Conservation (phyloP, 2,797 vertebrate genomes). For the Mycteria americana region DNA sequence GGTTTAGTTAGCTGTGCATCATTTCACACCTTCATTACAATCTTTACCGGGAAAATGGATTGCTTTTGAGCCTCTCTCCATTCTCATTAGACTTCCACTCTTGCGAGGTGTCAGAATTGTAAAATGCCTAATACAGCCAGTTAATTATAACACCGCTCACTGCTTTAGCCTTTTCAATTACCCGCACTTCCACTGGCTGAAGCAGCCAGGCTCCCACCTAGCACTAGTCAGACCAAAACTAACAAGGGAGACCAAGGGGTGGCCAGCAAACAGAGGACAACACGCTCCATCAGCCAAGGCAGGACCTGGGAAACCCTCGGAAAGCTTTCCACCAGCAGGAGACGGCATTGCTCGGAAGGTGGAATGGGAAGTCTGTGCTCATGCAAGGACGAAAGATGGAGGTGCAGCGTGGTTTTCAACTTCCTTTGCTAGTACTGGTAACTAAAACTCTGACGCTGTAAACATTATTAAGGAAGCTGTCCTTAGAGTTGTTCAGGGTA, state of each 20-base stretch:
- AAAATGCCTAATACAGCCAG: slow-evolving; percentile 61
- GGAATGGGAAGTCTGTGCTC: not conserved
- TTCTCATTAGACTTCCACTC: slow-evolving; percentile 67
- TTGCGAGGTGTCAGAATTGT: slow-evolving; percentile 48
- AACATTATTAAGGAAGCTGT: not conserved
- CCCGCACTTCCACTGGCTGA: not conserved
- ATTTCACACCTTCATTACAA: slow-evolving; percentile 63
- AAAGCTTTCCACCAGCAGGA: not conserved
- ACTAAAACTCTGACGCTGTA: not conserved
- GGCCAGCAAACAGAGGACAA: not conserved
- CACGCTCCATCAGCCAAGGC: accelerated
- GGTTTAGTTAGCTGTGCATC: slow-evolving; percentile 40
- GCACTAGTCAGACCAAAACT: not conserved
- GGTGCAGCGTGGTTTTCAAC: not conserved
- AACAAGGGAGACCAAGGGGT: not conserved
- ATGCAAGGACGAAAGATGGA: not conserved
- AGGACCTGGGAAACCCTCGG: not conserved
- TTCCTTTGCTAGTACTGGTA: not conserved
- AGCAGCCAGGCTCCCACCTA: not conserved
- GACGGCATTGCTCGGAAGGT: not conserved
- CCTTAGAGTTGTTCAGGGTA: not conserved
- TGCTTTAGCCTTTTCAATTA: slow-evolving; percentile 63
- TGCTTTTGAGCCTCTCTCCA: slow-evolving; percentile 53
- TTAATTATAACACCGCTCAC: slow-evolving; percentile 62
- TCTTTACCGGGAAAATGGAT: slow-evolving; percentile 65